phyloP scores from a whole-genome alignment of 2,113 vertebrate species.

The Oreochromis niloticus region DNA sequence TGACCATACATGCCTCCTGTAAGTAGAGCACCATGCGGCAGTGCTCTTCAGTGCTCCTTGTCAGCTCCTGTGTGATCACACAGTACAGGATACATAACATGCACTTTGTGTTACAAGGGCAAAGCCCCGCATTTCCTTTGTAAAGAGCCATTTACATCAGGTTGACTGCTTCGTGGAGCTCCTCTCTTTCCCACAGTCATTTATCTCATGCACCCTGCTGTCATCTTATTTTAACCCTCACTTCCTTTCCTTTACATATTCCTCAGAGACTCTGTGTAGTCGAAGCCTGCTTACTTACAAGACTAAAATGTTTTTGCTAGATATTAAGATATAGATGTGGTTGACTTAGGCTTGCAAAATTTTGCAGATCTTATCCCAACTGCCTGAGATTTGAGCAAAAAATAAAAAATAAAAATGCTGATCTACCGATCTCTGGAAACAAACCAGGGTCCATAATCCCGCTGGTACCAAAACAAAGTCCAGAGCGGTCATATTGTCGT shows the following conservation, averaged over 20 bases:
- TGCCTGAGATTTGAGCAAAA: neutral
- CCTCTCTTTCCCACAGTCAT: constrained; percentile 28
- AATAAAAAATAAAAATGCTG: neutral
- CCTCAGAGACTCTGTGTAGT: neutral
- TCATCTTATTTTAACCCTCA: neutral
- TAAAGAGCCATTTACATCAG: constrained; percentile 19
- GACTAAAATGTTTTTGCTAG: constrained; percentile 8
- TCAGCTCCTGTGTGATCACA: constrained; percentile 25
- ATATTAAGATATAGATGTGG: neutral
- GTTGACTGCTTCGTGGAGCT: neutral
- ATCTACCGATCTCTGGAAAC: constrained; percentile 5
- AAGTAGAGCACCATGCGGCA: neutral
- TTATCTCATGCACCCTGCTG: neutral
- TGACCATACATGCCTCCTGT: constrained; percentile 34
- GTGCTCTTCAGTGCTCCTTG: neutral
- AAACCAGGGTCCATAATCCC: neutral
- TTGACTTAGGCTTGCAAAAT: neutral
- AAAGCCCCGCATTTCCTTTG: neutral
- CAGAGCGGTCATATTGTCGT: neutral
- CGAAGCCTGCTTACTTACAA: neutral
- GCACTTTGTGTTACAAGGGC: constrained; percentile 17
- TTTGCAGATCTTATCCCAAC: constrained; percentile 17
- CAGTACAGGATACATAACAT: neutral
- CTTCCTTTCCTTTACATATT: neutral
- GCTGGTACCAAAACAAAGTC: neutral